These are phyloP conservation scores for Creontiades dilutus DNA, from an alignment of 2,888 invertebrate genomes.

Conservation along the genomic window DNA sequence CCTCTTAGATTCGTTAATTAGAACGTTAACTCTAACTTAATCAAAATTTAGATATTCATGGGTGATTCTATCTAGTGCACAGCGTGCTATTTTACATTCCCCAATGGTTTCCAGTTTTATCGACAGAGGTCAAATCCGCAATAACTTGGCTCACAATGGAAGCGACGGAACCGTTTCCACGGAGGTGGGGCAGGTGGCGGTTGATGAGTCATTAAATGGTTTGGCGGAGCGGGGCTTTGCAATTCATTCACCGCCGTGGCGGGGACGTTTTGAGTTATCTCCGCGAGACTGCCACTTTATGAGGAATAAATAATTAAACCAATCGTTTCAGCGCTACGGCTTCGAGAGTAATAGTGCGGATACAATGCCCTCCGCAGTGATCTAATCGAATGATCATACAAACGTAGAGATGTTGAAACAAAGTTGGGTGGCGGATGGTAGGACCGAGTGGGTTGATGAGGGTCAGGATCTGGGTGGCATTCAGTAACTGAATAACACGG, in stretches of 20 bases:
- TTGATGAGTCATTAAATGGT: slow-evolving; percentile 24
- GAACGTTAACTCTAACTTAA: too few relatives aligned
- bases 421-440: too few relatives aligned
- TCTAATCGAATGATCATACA: too few relatives aligned
- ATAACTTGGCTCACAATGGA: slow-evolving; percentile 8
- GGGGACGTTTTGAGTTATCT: slow-evolving; percentile 1
- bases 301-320: background rate
- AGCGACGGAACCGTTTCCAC: background rate
- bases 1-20: too few relatives aligned
- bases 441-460: too few relatives aligned
- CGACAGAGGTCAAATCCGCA: background rate
- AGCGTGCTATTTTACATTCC: background rate
- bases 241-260: background rate
- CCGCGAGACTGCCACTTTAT: slow-evolving; percentile 16
- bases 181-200: background rate
- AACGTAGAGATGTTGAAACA: too few relatives aligned
- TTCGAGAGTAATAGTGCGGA: too few relatives aligned
- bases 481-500: too few relatives aligned
- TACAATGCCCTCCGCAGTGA: too few relatives aligned
- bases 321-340: background rate
- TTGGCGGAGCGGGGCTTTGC: background rate
- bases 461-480: too few relatives aligned
- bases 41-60: too few relatives aligned
- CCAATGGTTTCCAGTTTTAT: background rate
- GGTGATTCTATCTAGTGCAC: too few relatives aligned